Conservation (phyloP, 1,140 invertebrate species). For the Sipha flava region DNA sequence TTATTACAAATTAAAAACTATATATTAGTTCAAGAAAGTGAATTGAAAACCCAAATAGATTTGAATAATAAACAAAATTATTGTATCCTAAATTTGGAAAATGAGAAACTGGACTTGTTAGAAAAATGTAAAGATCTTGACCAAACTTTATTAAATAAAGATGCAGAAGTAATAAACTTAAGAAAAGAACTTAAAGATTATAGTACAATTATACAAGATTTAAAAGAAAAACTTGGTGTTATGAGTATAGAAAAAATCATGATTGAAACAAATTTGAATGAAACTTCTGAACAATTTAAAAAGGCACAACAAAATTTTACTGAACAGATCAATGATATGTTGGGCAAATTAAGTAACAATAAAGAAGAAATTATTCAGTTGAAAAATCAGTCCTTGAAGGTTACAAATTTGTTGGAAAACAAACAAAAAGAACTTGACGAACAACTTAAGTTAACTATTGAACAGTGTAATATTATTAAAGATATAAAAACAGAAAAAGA, state of each 20-base stretch:
- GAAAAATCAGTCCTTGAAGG: not conserved
- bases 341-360: not conserved
- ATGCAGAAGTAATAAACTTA: not conserved
- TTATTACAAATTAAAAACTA: not conserved
- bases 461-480: not conserved
- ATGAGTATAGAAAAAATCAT: conserved; percentile 3
- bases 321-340: not conserved
- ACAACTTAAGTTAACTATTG: not conserved
- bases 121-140: not conserved
- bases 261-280: conserved; percentile 7
- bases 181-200: not conserved
- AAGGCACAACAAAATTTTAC: not conserved
- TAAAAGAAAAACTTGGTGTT: not conserved
- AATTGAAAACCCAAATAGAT: not conserved
- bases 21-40: not conserved
- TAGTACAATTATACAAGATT: not conserved
- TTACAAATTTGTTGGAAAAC: not conserved
- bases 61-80: not conserved
- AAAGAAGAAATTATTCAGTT: not conserved
- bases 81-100: not conserved
- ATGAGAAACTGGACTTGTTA: not conserved
- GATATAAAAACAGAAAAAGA: not conserved
- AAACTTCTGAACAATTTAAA: not conserved
- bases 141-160: not conserved
- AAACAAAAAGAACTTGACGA: conserved; percentile 1